A percentile compares a stretch with the other conserved stretches of the same genome.
phyloP scores from a whole-genome alignment of 2,113 vertebrate genomes.

The Talpa occidentalis region DNA sequence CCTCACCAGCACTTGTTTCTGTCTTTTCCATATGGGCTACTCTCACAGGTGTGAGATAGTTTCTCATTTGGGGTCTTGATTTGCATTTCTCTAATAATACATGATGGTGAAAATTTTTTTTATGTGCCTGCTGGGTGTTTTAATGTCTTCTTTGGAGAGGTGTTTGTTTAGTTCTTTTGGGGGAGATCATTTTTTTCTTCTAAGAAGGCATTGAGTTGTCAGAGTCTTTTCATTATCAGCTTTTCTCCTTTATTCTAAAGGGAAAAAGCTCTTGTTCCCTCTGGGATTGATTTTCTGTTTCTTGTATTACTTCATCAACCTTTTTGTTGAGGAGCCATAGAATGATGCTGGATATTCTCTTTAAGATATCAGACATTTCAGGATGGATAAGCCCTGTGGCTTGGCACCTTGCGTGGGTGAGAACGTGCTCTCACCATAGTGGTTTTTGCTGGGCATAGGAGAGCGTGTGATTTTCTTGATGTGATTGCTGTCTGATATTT shows the following conservation, averaged over 20 bases:
- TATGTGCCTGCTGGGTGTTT: too few relatives aligned
- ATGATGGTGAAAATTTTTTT: too few relatives aligned
- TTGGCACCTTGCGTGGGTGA: neutral
- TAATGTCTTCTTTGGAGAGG: too few relatives aligned
- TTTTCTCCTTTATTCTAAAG: slow-evolving; percentile 55
- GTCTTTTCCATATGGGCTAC: too few relatives aligned
- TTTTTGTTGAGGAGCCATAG: neutral
- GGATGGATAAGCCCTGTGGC: neutral
- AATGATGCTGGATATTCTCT: slow-evolving; percentile 47
- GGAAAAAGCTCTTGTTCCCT: slow-evolving; percentile 51
- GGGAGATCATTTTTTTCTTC: slow-evolving; percentile 12
- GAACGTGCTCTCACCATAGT: neutral
- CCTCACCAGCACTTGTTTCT: too few relatives aligned
- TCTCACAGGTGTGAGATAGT: too few relatives aligned
- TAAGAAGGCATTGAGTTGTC: slow-evolving; percentile 12
- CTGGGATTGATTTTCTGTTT: slow-evolving; percentile 63
- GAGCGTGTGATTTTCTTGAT: neutral
- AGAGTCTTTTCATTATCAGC: slow-evolving; percentile 49
- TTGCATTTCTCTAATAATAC: too few relatives aligned
- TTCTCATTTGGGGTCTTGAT: too few relatives aligned
- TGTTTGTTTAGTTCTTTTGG: too few relatives aligned
- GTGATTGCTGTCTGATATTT: neutral
- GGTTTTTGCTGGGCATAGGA: neutral
- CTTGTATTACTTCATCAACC: slow-evolving; percentile 42
- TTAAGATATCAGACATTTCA: slow-evolving; percentile 2